phyloP scores from a whole-genome alignment of 1,140 invertebrate genomes.

The Drosophila ironensis region DNA sequence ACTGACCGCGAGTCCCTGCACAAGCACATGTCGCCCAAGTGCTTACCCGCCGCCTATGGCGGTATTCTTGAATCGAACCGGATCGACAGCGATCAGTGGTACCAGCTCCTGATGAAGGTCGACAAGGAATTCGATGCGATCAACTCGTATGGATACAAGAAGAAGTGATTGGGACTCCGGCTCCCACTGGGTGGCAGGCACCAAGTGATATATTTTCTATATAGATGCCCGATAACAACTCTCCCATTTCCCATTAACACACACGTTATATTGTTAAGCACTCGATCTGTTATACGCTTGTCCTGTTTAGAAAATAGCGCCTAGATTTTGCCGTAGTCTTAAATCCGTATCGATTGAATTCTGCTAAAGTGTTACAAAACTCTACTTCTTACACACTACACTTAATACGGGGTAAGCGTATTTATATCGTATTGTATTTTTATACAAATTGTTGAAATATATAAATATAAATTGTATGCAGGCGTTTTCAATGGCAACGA shows the following conservation, averaged over 20 bases:
- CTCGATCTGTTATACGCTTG: conserved; percentile 58
- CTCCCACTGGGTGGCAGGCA: no score
- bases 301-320: conserved; percentile 49
- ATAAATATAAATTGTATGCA: conserved; percentile 12
- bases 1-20: conserved; percentile 91
- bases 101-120: conserved; percentile 86
- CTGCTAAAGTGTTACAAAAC: conserved; percentile 52
- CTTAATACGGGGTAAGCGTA: conserved; percentile 63
- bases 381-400: conserved; percentile 22
- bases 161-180: conserved; percentile 71
- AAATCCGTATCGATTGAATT: conserved; percentile 29
- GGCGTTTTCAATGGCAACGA: no score
- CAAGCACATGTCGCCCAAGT: conserved; percentile 89
- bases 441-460: conserved; percentile 43
- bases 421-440: conserved; percentile 50
- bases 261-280: conserved; percentile 43
- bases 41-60: conserved; percentile 90
- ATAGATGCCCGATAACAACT: no score
- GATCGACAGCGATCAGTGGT: conserved; percentile 88
- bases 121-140: conserved; percentile 90
- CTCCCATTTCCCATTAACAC: conserved; percentile 16
- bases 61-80: conserved; percentile 87
- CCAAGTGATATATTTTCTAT: conserved; percentile 62
- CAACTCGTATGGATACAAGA: conserved; percentile 89
- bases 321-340: conserved; percentile 67